Evolutionary conservation across 2,888 invertebrate species (phyloP).

Genomic region (Parascotia fuliginaria): DNA sequence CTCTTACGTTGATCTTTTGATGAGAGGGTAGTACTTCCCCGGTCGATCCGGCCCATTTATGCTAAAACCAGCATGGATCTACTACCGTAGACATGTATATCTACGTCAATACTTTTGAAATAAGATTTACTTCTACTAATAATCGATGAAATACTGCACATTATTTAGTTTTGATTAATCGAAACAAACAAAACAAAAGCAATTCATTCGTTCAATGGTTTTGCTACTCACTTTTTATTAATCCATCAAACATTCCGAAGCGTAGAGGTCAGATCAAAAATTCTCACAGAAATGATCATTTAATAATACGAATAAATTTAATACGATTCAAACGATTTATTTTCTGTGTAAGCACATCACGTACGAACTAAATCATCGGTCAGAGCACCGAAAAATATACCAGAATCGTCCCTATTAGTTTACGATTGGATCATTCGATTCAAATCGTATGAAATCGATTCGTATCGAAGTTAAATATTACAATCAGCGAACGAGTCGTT

Average conservation of each 20-base stretch:
- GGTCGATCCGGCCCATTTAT: too few relatives aligned
- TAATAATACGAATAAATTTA: slow-evolving; percentile 81
- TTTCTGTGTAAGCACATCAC: slow-evolving; percentile 81
- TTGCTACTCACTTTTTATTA: slow-evolving; percentile 45
- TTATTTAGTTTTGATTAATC: slow-evolving; percentile 26
- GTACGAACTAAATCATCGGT: slow-evolving; percentile 80
- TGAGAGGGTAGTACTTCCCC: too few relatives aligned
- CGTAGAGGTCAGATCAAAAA: slow-evolving; percentile 71
- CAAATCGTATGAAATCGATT: slow-evolving; percentile 82
- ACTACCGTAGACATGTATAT: too few relatives aligned
- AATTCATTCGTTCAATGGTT: slow-evolving; percentile 44
- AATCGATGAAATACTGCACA: slow-evolving; percentile 18
- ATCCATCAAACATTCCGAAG: slow-evolving; percentile 61
- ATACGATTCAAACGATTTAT: slow-evolving; percentile 81
- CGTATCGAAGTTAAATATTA: slow-evolving; percentile 80
- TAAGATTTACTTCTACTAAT: neutral
- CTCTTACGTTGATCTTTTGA: too few relatives aligned
- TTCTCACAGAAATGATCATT: slow-evolving; percentile 82
- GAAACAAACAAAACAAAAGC: slow-evolving; percentile 26
- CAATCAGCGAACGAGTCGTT: slow-evolving; percentile 71
- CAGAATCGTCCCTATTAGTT: slow-evolving; percentile 79
- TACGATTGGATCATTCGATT: slow-evolving; percentile 77
- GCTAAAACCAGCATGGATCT: too few relatives aligned
- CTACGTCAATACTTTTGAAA: too few relatives aligned
- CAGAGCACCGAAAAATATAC: slow-evolving; percentile 78